These are phyloP conservation scores for Hirudo medicinalis DNA, from an alignment of 1,140 invertebrate genomes.

Conservation along the genomic window DNA sequence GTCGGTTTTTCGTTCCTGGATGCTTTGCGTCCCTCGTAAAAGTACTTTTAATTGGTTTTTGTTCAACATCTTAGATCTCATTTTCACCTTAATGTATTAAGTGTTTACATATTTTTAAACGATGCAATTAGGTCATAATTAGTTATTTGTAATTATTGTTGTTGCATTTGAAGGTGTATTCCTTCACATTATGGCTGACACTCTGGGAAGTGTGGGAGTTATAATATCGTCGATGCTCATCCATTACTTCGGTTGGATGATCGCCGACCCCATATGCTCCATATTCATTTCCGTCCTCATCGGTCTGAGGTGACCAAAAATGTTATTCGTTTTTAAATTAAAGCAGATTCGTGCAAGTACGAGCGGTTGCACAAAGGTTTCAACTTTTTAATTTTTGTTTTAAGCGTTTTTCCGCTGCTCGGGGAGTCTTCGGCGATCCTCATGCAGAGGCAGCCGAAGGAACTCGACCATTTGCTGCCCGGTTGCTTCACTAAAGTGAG, in stretches of 20 bases:
- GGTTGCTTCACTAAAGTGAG: constrained; percentile 70
- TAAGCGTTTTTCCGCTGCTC: constrained; percentile 46
- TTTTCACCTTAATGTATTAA: too few relatives aligned
- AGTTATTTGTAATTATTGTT: neutral
- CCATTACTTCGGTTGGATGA: constrained; percentile 49
- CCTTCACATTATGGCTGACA: constrained; percentile 52
- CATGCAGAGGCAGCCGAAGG: constrained; percentile 36
- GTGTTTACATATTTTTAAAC: too few relatives aligned
- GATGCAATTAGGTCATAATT: neutral
- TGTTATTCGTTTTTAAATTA: too few relatives aligned
- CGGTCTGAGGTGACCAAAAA: constrained; percentile 31
- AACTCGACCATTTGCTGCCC: constrained; percentile 60
- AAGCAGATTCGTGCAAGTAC: too few relatives aligned
- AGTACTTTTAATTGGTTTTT: too few relatives aligned
- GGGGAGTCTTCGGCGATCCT: constrained; percentile 45
- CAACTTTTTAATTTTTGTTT: neutral
- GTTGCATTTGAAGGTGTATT: constrained; percentile 45
- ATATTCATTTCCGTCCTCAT: constrained; percentile 50
- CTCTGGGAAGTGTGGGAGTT: constrained; percentile 51
- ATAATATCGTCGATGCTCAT: constrained; percentile 51
- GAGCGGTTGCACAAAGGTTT: too few relatives aligned
- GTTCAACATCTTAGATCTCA: too few relatives aligned
- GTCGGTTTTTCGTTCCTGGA: too few relatives aligned
- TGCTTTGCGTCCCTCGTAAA: too few relatives aligned
- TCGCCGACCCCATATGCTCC: constrained; percentile 53